These are phyloP conservation scores for Actias luna DNA, from an alignment of 2,888 invertebrate species.

Conservation along the genomic window DNA sequence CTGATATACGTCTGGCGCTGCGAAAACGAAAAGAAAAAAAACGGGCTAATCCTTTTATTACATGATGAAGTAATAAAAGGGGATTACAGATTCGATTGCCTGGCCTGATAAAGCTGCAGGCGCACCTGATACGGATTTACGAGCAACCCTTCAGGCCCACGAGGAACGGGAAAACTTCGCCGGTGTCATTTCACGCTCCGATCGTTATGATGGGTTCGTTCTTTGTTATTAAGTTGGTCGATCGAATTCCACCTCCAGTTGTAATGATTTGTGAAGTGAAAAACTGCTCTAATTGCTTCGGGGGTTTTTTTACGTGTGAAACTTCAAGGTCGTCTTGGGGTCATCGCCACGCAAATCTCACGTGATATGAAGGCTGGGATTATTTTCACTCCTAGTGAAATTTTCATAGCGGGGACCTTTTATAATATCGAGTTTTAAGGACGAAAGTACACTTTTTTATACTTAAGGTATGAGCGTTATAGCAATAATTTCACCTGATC, in stretches of 20 bases:
- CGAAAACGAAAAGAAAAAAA: slow-evolving; percentile 15
- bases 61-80: slow-evolving; percentile 48
- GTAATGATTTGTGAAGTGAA: background rate
- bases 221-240: background rate
- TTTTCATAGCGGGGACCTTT: no score
- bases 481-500: no score
- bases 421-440: no score
- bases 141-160: slow-evolving; percentile 49
- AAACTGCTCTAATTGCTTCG: background rate
- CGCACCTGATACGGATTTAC: slow-evolving; percentile 53
- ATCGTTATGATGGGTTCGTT: slow-evolving; percentile 17
- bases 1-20: background rate
- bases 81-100: slow-evolving; percentile 58
- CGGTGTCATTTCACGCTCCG: slow-evolving; percentile 32
- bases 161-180: slow-evolving; percentile 34
- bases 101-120: slow-evolving; percentile 50
- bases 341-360: no score
- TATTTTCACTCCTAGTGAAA: no score
- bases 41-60: slow-evolving; percentile 36
- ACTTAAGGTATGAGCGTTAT: no score
- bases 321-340: no score
- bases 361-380: no score
- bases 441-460: no score
- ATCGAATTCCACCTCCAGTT: background rate
- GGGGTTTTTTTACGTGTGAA: background rate